Conservation (phyloP, 2,113 vertebrate species). For the Orthonyx spaldingii region DNA sequence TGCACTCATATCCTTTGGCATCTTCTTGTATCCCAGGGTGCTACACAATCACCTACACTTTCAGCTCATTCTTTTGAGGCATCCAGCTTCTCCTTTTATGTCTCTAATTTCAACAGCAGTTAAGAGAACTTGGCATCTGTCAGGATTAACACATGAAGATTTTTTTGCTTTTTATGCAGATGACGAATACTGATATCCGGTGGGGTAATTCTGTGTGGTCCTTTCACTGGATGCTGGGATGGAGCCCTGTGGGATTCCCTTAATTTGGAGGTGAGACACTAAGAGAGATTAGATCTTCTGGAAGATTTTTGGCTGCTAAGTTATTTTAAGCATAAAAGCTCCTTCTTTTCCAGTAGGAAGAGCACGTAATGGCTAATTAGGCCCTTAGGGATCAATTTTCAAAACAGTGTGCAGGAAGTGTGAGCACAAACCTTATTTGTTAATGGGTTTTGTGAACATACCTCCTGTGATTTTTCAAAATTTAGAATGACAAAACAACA, state of each 20-base stretch:
- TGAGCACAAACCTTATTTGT: slow-evolving; percentile 55
- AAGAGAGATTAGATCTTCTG: slow-evolving; percentile 24
- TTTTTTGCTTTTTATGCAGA: not conserved
- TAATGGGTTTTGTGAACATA: slow-evolving; percentile 42
- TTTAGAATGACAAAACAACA: not conserved
- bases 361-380: slow-evolving; percentile 58
- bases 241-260: not conserved
- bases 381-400: slow-evolving; percentile 65
- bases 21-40: not conserved
- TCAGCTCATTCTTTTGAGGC: not conserved
- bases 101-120: not conserved
- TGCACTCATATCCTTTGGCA: not conserved
- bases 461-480: slow-evolving; percentile 9
- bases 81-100: not conserved
- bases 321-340: slow-evolving; percentile 47
- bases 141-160: not conserved
- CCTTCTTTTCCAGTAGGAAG: slow-evolving; percentile 22
- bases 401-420: slow-evolving; percentile 45
- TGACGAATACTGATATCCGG: not conserved
- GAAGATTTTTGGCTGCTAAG: slow-evolving; percentile 36
- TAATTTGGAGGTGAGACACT: slow-evolving; percentile 2
- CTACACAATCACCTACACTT: not conserved
- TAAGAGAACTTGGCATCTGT: not conserved
- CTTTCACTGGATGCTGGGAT: not conserved
- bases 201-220: not conserved